Conservation (phyloP, 2,888 invertebrate species). For the Lepas anatifera region DNA sequence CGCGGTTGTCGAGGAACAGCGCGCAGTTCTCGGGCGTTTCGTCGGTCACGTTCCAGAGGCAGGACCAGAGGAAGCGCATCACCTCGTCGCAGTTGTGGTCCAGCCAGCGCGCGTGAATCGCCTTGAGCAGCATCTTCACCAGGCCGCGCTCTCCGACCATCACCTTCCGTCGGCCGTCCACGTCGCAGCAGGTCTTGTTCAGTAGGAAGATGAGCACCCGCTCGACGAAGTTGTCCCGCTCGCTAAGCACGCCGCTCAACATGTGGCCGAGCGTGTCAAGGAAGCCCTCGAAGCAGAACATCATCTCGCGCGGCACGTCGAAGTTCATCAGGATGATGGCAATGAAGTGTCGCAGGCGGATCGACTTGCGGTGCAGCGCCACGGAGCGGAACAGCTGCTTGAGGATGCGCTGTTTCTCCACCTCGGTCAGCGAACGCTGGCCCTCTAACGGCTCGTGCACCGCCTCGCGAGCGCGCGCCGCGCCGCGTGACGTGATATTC, state of each 20-base stretch:
- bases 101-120: not conserved
- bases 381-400: conserved; percentile 1
- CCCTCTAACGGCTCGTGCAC: too few species aligned
- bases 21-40: conserved; percentile 91
- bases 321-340: conserved; percentile 5
- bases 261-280: conserved; percentile 2
- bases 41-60: conserved; percentile 96
- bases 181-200: conserved; percentile 92
- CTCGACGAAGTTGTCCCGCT: conserved; percentile 83
- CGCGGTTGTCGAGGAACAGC: conserved; percentile 72
- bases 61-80: conserved; percentile 95
- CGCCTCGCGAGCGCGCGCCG: too few species aligned
- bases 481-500: not conserved
- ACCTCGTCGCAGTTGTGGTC: conserved; percentile 67
- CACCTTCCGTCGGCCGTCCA: conserved; percentile 82
- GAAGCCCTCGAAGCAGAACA: not conserved
- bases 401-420: conserved; percentile 1
- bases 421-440: not conserved
- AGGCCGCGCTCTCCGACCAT: conserved; percentile 72
- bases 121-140: conserved; percentile 2
- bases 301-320: conserved; percentile 2
- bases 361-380: not conserved
- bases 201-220: conserved; percentile 87
- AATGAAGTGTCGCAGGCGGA: not conserved
- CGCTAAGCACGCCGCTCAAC: conserved; percentile 28